Conservation (phyloP, 2,113 vertebrate genomes). For the Percina caprodes region DNA sequence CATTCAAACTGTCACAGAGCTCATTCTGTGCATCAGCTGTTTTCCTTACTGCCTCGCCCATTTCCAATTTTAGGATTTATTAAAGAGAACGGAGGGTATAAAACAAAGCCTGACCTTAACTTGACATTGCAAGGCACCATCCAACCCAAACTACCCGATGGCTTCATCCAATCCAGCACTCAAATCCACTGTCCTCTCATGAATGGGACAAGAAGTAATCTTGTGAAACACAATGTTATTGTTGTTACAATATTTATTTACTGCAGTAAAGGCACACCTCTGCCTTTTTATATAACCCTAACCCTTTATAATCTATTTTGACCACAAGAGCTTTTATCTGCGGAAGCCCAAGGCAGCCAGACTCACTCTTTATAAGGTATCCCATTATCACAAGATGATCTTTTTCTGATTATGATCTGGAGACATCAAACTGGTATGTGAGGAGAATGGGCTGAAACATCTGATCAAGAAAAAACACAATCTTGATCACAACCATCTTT, state of each 20-base stretch:
- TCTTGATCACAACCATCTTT: background rate
- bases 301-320: background rate
- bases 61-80: constrained; percentile 52
- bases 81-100: constrained; percentile 24
- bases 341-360: background rate
- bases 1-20: constrained; percentile 21
- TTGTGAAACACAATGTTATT: constrained; percentile 22
- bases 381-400: background rate
- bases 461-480: background rate
- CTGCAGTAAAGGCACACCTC: constrained; percentile 2
- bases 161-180: constrained; percentile 43
- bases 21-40: constrained; percentile 24
- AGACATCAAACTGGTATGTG: background rate
- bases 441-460: background rate
- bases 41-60: background rate
- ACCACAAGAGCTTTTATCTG: background rate
- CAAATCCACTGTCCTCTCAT: constrained; percentile 9
- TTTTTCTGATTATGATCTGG: background rate
- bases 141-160: constrained; percentile 34
- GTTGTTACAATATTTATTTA: constrained; percentile 17
- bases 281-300: background rate
- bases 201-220: constrained; percentile 7
- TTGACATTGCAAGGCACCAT: constrained; percentile 42
- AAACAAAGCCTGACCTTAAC: constrained; percentile 37
- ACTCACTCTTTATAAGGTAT: background rate